A percentile compares a stretch with the other conserved stretches of the same genome.
phyloP scores from a whole-genome alignment of 2,888 invertebrate genomes.

The Eristalinus aeneus region DNA sequence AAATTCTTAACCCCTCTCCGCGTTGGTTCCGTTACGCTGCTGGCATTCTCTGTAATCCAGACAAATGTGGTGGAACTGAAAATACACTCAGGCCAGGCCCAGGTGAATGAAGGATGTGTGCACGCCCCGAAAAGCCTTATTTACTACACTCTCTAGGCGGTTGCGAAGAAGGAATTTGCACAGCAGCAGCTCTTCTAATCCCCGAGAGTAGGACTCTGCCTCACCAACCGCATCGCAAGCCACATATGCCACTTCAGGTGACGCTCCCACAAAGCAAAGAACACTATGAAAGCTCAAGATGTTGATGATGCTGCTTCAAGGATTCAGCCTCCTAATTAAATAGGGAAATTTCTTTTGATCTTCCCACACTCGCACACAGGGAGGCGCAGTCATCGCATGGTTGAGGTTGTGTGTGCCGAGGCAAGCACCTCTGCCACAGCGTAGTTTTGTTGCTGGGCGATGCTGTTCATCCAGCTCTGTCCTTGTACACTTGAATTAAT shows the following conservation, averaged over 20 bases:
- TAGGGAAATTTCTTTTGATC: slow-evolving; percentile 44
- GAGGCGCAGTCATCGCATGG: not conserved
- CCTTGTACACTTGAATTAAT: slow-evolving; percentile 61
- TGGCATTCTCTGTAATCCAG: slow-evolving; percentile 23
- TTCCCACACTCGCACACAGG: not conserved
- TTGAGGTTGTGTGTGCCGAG: not conserved
- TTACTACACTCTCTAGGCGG: not conserved
- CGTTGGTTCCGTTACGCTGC: not conserved
- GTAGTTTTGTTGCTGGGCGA: not conserved
- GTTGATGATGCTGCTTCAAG: slow-evolving; percentile 58
- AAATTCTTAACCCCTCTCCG: slow-evolving; percentile 21
- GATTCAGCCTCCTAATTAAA: slow-evolving; percentile 58
- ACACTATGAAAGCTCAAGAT: slow-evolving; percentile 63
- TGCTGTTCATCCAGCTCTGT: slow-evolving; percentile 27
- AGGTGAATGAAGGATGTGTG: not conserved
- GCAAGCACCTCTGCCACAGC: not conserved
- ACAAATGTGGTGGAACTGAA: slow-evolving; percentile 21
- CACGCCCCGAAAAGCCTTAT: slow-evolving; percentile 8
- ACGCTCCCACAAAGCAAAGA: slow-evolving; percentile 54
- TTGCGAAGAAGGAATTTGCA: not conserved
- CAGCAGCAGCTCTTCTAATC: slow-evolving; percentile 31
- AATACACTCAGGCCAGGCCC: slow-evolving; percentile 1
- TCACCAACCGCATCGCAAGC: slow-evolving; percentile 55
- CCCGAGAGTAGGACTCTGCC: slow-evolving; percentile 29
- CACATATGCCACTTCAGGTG: slow-evolving; percentile 65